A percentile compares a stretch with the other conserved stretches of the same genome.
Evolutionary conservation across 2,797 vertebrate genomes (phyloP).

Genomic region (Phataginus tricuspis): DNA sequence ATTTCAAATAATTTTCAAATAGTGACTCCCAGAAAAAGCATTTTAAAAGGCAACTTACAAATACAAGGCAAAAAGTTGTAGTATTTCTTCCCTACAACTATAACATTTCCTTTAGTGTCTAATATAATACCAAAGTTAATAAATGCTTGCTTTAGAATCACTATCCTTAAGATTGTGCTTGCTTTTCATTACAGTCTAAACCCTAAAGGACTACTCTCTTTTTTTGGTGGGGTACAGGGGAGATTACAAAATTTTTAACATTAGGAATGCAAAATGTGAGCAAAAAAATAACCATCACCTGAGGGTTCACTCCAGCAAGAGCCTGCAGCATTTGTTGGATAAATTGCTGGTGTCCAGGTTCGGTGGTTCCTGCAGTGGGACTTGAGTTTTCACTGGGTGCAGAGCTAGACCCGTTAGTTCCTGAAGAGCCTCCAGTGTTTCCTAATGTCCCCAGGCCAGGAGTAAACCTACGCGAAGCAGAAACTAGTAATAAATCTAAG

Average conservation of each 20-base stretch:
- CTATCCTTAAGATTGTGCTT: background rate
- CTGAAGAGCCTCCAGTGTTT: conserved; percentile 76
- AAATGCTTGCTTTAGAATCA: background rate
- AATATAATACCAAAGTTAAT: background rate
- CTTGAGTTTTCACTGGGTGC: conserved; percentile 83
- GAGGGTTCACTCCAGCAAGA: conserved; percentile 89
- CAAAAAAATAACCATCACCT: conserved; percentile 83
- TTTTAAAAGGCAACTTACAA: conserved; percentile 49
- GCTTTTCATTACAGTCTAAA: conserved; percentile 5
- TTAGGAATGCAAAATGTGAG: background rate
- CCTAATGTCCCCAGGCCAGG: conserved; percentile 84
- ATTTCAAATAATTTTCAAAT: conserved; percentile 38
- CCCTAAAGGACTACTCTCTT: background rate
- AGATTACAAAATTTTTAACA: conserved; percentile 5
- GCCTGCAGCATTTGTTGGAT: conserved; percentile 94
- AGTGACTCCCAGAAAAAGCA: background rate
- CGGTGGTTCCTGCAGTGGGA: conserved; percentile 83
- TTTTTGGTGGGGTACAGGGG: background rate
- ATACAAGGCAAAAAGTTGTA: background rate
- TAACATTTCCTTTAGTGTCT: background rate
- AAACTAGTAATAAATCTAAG: conserved; percentile 3
- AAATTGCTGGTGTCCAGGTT: conserved; percentile 91
- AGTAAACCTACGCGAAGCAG: conserved; percentile 83
- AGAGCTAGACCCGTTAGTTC: conserved; percentile 80
- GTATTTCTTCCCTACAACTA: background rate